Evolutionary conservation across 2,113 vertebrate genomes (phyloP).

Genomic region (Gorsachius goisagi): DNA sequence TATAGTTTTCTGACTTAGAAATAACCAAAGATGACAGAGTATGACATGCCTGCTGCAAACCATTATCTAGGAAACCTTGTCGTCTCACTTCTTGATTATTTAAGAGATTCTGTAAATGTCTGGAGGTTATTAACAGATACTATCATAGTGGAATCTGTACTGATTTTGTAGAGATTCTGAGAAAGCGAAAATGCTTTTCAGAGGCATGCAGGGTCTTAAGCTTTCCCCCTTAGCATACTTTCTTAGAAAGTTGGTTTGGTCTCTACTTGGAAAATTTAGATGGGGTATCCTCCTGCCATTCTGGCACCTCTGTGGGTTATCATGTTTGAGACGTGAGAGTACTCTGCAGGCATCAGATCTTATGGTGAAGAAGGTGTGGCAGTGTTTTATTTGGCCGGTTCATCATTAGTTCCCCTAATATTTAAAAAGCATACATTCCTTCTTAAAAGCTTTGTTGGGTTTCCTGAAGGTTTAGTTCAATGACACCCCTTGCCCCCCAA

Average conservation of each 20-base stretch:
- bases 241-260: neutral
- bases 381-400: neutral
- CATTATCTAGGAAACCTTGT: neutral
- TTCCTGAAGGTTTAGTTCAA: neutral
- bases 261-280: neutral
- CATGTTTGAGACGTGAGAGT: accelerated
- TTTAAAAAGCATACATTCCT: neutral
- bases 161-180: neutral
- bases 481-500: neutral
- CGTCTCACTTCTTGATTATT: neutral
- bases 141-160: neutral
- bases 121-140: neutral
- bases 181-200: neutral
- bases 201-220: neutral
- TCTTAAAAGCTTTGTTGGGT: neutral
- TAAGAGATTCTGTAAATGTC: neutral
- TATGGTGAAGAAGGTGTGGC: neutral
- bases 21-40: neutral
- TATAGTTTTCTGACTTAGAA: neutral
- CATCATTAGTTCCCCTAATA: neutral
- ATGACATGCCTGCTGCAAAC: neutral
- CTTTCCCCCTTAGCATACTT: neutral
- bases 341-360: neutral
- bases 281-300: neutral
- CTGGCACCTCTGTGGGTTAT: neutral